These are phyloP conservation scores for Molossus alvarezi DNA, from an alignment of 2,797 vertebrate species.

Conservation along the genomic window DNA sequence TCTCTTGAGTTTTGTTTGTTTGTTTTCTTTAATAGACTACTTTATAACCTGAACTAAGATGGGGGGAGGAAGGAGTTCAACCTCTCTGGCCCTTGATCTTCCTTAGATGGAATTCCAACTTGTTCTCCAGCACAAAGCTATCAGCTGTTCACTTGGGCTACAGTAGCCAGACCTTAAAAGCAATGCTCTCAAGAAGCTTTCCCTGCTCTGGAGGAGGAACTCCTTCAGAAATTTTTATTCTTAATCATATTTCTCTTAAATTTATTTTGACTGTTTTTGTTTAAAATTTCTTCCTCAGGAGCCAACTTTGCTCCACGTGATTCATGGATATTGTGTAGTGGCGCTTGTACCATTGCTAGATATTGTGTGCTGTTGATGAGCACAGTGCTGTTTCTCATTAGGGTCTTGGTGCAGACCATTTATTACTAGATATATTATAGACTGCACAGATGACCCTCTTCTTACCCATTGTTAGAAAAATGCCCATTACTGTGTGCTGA, in stretches of 20 bases:
- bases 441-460: neutral
- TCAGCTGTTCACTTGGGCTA: neutral
- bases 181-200: neutral
- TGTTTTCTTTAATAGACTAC: slow-evolving; percentile 19
- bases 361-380: neutral
- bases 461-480: neutral
- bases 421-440: neutral
- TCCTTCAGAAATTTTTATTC: slow-evolving; percentile 14
- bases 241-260: neutral
- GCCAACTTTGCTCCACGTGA: neutral
- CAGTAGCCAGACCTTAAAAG: neutral
- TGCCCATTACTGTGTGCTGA: neutral
- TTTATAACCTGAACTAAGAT: neutral
- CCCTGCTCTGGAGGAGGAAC: neutral
- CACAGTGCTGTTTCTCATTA: neutral
- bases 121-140: neutral
- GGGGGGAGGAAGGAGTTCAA: neutral
- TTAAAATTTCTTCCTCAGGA: slow-evolving; percentile 38
- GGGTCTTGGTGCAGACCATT: neutral
- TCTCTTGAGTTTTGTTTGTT: neutral
- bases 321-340: neutral
- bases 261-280: neutral
- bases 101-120: neutral
- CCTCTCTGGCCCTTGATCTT: neutral
- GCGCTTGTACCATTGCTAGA: neutral